Evolutionary conservation across 2,113 vertebrate genomes (phyloP), one percentile per base, ranked within the genome.

Genomic region (Alethe castanea): DNA sequence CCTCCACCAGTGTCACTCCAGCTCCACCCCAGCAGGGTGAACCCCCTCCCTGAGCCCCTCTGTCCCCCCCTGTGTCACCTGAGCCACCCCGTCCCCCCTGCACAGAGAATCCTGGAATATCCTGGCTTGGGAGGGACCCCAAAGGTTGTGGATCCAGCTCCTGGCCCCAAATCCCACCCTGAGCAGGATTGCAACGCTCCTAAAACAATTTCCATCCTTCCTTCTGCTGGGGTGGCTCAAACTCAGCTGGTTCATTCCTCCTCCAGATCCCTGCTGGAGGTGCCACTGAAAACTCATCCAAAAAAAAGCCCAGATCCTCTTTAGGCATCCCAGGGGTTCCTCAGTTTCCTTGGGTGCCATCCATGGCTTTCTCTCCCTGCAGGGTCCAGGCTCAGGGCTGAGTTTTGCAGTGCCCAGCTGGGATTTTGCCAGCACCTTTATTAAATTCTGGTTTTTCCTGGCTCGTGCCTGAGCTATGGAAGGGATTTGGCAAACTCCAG

Each of bases 71-170:
- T 7, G 0, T 20, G 73, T 94, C 96, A 93, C 86, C 96, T 95
- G 96, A 97, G 86, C 72, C 74, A n/a, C 60, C 36, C 13, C 56
- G 64, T 31, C 9, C 56, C 16, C 38, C 24, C 77, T 33, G 65
- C 18, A 26, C 25, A 40, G 45, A 47, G 54, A 7, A 16, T 12
- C 24, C 29, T n/a, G 53, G 40, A 35, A 26, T 13, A 2, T 35
- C 40, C 62, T 26, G 29, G 23, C 29, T 0, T 42, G 54, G 54
- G 17, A 67, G 25, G 17, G 62, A 35, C 20, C 38, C 14, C 47
- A 8, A 5, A 3, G 62, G 17, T 22, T 1, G 1, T 24, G 36
- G 45, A 45, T 40, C 19, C 38, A 38, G 2, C 15, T 1, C 10
- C 28, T 17, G 36, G 1, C 19, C 19, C 61, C 52, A 44, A 28